phyloP scores from a whole-genome alignment of 2,888 invertebrate species.

The Luperina testacea region DNA sequence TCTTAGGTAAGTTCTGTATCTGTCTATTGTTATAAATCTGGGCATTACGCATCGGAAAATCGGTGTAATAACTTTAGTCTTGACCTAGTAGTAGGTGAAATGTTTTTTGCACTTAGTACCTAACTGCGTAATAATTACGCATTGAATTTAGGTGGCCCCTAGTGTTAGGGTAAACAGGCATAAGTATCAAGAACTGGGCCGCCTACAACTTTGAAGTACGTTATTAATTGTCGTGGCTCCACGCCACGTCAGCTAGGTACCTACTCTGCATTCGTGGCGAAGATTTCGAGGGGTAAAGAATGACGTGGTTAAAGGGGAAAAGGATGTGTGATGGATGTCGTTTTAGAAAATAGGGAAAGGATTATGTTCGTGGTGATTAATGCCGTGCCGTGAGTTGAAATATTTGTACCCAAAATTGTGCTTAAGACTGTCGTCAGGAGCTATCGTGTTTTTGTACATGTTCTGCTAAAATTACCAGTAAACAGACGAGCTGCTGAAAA shows the following conservation, averaged over 20 bases:
- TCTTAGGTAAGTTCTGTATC: no score
- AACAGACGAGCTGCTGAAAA: background rate
- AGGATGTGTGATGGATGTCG: background rate
- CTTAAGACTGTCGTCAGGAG: background rate
- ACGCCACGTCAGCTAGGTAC: constrained; percentile 19
- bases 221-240: constrained; percentile 60
- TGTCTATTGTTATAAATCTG: background rate
- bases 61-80: background rate
- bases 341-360: background rate
- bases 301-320: constrained; percentile 7
- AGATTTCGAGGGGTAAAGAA: constrained; percentile 6
- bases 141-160: background rate
- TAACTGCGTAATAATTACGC: background rate
- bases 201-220: constrained; percentile 53
- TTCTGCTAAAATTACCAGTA: background rate
- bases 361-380: constrained; percentile 12
- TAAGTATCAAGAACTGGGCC: constrained; percentile 53
- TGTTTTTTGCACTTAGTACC: background rate
- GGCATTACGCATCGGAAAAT: background rate
- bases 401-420: background rate
- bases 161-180: background rate
- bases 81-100: background rate
- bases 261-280: constrained; percentile 3
- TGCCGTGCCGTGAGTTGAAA: background rate
- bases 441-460: background rate